Evolutionary conservation across 2,797 vertebrate genomes (phyloP).

Genomic region (Huso huso): DNA sequence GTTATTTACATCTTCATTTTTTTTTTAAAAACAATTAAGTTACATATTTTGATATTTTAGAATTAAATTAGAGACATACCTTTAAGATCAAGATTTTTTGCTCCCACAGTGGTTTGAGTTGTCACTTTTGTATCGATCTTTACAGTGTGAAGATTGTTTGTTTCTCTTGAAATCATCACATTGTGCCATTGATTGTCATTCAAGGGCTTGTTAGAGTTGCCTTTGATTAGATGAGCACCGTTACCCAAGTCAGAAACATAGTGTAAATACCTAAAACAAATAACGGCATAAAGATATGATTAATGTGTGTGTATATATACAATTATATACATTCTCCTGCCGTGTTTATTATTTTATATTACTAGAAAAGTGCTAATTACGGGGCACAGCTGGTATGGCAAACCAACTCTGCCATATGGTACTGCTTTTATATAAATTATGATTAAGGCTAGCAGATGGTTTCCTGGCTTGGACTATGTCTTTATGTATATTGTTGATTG

Average conservation of each 20-base stretch:
- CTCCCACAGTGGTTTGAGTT: slow-evolving; percentile 91
- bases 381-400: too few species aligned
- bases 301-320: background rate
- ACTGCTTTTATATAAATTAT: background rate
- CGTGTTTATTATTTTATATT: background rate
- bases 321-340: background rate
- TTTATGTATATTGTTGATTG: background rate
- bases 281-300: background rate
- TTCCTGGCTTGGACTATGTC: background rate
- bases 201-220: slow-evolving; percentile 91
- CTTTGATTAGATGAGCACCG: slow-evolving; percentile 94
- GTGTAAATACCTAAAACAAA: slow-evolving; percentile 76
- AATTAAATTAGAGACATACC: slow-evolving; percentile 54
- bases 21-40: too few species aligned
- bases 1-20: too few species aligned
- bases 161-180: slow-evolving; percentile 93
- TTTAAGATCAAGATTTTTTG: slow-evolving; percentile 94
- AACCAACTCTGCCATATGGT: background rate
- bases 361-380: background rate
- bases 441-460: background rate
- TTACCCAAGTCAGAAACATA: slow-evolving; percentile 97
- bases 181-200: slow-evolving; percentile 99
- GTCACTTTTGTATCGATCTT: slow-evolving; percentile 98
- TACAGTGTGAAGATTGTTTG: slow-evolving; percentile 92
- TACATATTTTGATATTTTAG: background rate